These are phyloP conservation scores for Tricholauxania praeusta DNA, from an alignment of 2,888 invertebrate genomes.

Conservation along the genomic window DNA sequence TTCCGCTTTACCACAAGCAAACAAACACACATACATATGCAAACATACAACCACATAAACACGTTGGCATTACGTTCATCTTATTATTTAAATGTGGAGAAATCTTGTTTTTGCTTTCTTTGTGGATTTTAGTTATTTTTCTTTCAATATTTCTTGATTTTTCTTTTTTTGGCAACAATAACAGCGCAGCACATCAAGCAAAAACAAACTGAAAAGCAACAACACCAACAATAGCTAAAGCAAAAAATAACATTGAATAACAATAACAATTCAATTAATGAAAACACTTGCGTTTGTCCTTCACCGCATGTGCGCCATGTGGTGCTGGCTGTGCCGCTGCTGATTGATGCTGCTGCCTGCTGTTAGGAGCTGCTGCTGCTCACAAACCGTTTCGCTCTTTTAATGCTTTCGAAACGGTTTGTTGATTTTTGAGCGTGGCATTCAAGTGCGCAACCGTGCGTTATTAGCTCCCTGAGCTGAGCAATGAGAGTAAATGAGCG, in stretches of 20 bases:
- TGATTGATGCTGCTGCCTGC: too few relatives aligned
- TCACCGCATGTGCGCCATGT: not conserved
- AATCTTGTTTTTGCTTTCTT: not conserved
- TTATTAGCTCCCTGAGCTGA: too few relatives aligned
- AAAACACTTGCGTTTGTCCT: constrained; percentile 35
- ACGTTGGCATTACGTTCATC: constrained; percentile 9
- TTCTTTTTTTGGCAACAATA: not conserved
- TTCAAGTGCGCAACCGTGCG: too few relatives aligned
- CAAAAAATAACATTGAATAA: constrained; percentile 29
- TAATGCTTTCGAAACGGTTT: too few relatives aligned
- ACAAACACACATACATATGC: not conserved
- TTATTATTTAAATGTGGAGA: constrained; percentile 1
- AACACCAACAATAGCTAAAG: constrained; percentile 18
- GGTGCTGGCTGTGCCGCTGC: not conserved
- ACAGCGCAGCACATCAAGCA: not conserved
- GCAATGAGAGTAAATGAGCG: too few relatives aligned
- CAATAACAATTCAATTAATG: constrained; percentile 42
- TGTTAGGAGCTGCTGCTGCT: too few relatives aligned
- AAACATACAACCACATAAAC: not conserved
- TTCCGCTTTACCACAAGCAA: constrained; percentile 5
- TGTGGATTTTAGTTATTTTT: not conserved
- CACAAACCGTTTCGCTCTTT: too few relatives aligned
- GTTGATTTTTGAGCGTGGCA: too few relatives aligned
- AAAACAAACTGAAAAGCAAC: not conserved
- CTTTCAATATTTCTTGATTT: constrained; percentile 9